phyloP scores from a whole-genome alignment of 2,888 invertebrate species.

The Resseliella maxima region DNA sequence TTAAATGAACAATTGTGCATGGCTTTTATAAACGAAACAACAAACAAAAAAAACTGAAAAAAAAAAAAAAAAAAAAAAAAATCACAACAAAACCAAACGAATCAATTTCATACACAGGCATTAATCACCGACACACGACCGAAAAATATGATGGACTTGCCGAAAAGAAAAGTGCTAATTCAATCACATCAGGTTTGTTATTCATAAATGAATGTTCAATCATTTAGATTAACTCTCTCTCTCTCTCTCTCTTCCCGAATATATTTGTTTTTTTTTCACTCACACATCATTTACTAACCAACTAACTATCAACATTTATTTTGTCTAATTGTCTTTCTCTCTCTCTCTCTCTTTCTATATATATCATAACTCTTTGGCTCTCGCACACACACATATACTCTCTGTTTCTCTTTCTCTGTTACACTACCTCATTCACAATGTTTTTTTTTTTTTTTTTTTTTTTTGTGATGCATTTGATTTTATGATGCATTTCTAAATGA shows the following conservation, averaged over 20 bases:
- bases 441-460: neutral
- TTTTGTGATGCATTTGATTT: conserved; percentile 5
- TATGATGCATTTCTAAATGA: neutral
- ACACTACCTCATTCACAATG: neutral
- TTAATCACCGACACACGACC: conserved; percentile 67
- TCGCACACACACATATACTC: neutral
- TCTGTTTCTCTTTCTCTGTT: neutral
- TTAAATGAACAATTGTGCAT: neutral
- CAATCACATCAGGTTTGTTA: conserved; percentile 58
- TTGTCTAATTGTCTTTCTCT: neutral
- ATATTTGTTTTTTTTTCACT: neutral
- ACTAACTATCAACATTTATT: neutral
- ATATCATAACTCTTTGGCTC: neutral
- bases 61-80: conserved; percentile 18
- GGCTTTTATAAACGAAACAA: conserved; percentile 24
- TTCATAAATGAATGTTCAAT: conserved; percentile 60
- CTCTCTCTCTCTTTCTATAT: neutral
- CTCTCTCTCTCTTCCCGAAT: neutral
- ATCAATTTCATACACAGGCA: conserved; percentile 56
- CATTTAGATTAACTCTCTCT: conserved; percentile 15
- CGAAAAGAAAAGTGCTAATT: conserved; percentile 66
- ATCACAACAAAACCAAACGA: neutral
- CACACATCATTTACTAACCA: neutral
- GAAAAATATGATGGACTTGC: conserved; percentile 67
- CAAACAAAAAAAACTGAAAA: neutral